Base-by-base conservation (phyloP, 2,113 vertebrate species). In the Coregonus clupeaformis region DNA sequence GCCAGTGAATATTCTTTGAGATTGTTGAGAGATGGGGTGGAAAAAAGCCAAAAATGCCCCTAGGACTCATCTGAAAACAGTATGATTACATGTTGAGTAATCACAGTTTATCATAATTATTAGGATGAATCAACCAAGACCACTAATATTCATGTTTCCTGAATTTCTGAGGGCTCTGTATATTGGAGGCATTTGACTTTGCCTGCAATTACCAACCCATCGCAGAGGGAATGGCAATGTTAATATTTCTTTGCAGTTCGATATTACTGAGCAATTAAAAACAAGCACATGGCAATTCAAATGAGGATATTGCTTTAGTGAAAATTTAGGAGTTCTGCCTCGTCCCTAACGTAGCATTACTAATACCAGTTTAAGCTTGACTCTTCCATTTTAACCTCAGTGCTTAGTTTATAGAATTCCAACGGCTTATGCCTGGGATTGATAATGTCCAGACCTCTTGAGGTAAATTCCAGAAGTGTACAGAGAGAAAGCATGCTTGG, bases 381-480 rank as follows among this genome's bases (percentile, higher is more conserved):
- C 65, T 60, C 27, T 68, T 47, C 3, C n/a, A 32, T 57, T 57
- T 30, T n/a, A 52, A 22, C 68, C 24, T 69, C 42, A 18, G 22
- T 47, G 36, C n/a, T 27, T 45, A 16, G 49, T 18, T 52, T 14
- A 52, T 52, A 62, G 71, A 72, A 72, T 72, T 20, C 22, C 22
- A 70, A 57, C 67, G 32, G 64, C 75, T 77, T 30, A n/a, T 62
- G 22, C 1, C 6, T 68, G 67, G 0, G 42, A 52, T 27, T 69
- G 45, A 69, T 69, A n/a, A 42, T n/a, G 13, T 25, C 3, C 36
- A 68, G 32, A 49, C 69, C 59, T 72, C 75, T 69, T 11, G 55
- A 1, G 57, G 71, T 22, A n/a, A 60, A 36, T n/a, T 75, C 55
- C 49, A 5, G 79, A 76, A 69, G 80, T 80, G 80, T 71, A 77